phyloP scores from a whole-genome alignment of 1,140 invertebrate species.

The Solen grandis region DNA sequence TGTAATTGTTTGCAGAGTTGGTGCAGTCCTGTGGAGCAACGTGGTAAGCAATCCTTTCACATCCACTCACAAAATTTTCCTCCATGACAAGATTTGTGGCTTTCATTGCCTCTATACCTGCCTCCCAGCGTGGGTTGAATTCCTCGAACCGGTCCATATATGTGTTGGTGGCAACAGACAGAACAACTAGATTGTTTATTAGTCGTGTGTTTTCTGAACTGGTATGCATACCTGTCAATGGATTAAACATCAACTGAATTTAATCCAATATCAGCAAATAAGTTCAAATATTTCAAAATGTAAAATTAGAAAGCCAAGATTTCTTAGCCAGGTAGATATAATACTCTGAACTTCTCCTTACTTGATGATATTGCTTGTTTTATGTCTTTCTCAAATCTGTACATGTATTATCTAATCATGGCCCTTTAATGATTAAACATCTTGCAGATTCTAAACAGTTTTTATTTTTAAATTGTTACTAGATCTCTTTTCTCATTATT shows the following conservation, averaged over 20 bases:
- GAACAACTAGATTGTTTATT: conserved; percentile 67
- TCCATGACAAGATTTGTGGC: conserved; percentile 60
- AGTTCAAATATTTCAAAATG: background rate
- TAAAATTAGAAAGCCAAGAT: background rate
- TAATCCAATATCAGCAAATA: background rate
- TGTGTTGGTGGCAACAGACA: conserved; percentile 60
- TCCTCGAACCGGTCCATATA: conserved; percentile 65
- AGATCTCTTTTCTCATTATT: too few species aligned
- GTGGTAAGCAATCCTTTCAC: conserved; percentile 69
- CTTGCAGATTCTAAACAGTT: too few species aligned
- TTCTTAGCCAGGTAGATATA: too few species aligned
- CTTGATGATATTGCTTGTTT: too few species aligned
- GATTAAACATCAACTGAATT: background rate
- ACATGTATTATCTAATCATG: too few species aligned
- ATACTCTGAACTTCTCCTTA: too few species aligned
- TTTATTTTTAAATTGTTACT: too few species aligned
- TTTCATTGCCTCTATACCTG: conserved; percentile 65
- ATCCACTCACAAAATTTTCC: conserved; percentile 71
- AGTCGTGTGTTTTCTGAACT: conserved; percentile 59
- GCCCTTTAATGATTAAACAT: too few species aligned
- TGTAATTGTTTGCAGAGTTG: conserved; percentile 54
- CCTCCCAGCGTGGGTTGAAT: conserved; percentile 62
- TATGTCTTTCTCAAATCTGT: too few species aligned
- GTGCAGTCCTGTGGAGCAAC: conserved; percentile 62
- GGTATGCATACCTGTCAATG: conserved; percentile 68